Evolutionary conservation across 1,140 invertebrate species (phyloP), one percentile per base, ranked within the genome.

Genomic region (Achatina immaculata): DNA sequence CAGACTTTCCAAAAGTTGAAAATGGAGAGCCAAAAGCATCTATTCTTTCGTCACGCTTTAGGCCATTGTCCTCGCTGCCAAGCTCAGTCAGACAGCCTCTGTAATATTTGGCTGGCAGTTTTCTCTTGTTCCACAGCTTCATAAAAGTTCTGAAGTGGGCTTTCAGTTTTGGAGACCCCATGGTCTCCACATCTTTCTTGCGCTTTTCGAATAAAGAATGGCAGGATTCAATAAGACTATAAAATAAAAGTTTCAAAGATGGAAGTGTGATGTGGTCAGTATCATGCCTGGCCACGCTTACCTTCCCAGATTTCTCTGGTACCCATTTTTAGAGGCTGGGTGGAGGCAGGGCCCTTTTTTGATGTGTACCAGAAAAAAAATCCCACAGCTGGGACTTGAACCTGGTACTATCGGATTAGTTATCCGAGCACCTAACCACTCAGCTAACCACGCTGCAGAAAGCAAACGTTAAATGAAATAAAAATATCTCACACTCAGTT

Each of bases 121-220:
- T 88, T 34, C 81, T 81, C 69, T 86, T 88, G 77, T 88, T 88
- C 86, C 86, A 88, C n/a, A 85, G 76, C 48, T 85, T 85, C 55
- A 88, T 81, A 82, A 88, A 88, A 11, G 72, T 78, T 75, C 85
- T 88, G 38, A 86, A 88, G 58, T 84, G 80, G 14, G 80, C 42
- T 48, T 85, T 85, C 40, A 84, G 40, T 81, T 88, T 88, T 58
- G 86, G 85, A 40, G 86, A 88, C 19, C 76, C 72, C 73, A 88
- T 84, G 28, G 78, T 76, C 40, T 81, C 77, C 19, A 78, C 69
- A 80, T 78, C 81, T 76, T 88, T 88, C 42, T 83, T 78, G 69
- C 84, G 84, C 85, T 88, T 76, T 72, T 71, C 66, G 71, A 81
- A 65, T 82, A 68, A 81, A 43, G 1, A 55, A 51, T 3, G n/a